Percentiles rank a stretch among this genome's conserved stretches.
phyloP scores from a whole-genome alignment of 1,140 invertebrate species.

The Drosophila littoralis region DNA sequence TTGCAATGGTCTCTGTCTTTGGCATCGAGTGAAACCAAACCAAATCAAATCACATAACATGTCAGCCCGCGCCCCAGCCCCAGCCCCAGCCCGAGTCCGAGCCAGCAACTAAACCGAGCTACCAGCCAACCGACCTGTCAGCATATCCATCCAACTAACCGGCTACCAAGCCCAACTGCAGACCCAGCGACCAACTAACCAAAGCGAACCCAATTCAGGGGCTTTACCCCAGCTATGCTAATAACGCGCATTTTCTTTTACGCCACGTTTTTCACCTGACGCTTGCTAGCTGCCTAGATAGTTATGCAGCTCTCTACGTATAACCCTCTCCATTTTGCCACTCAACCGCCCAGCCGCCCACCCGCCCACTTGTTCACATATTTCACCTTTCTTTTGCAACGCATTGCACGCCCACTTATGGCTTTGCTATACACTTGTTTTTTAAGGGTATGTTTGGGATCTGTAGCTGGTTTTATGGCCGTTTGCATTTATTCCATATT shows the following conservation, averaged over 20 bases:
- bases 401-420: conserved; percentile 16
- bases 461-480: background rate
- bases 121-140: conserved; percentile 14
- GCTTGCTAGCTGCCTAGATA: conserved; percentile 34
- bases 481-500: background rate
- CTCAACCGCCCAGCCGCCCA: background rate
- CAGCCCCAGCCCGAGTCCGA: too few species aligned
- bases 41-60: conserved; percentile 75
- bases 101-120: conserved; percentile 16
- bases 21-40: conserved; percentile 58
- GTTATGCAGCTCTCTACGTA: conserved; percentile 6
- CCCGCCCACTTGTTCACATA: background rate
- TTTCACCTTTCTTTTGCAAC: conserved; percentile 10
- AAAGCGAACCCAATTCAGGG: conserved; percentile 50
- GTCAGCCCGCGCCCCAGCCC: too few species aligned
- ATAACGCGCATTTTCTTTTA: conserved; percentile 70
- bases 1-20: conserved; percentile 16
- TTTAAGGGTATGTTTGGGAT: background rate
- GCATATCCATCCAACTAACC: conserved; percentile 1
- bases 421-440: background rate
- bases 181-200: conserved; percentile 16
- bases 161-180: conserved; percentile 1
- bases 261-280: conserved; percentile 27
- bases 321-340: background rate
- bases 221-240: conserved; percentile 61